phyloP scores from a whole-genome alignment of 2,888 invertebrate genomes.

The Chymomyza amoena region DNA sequence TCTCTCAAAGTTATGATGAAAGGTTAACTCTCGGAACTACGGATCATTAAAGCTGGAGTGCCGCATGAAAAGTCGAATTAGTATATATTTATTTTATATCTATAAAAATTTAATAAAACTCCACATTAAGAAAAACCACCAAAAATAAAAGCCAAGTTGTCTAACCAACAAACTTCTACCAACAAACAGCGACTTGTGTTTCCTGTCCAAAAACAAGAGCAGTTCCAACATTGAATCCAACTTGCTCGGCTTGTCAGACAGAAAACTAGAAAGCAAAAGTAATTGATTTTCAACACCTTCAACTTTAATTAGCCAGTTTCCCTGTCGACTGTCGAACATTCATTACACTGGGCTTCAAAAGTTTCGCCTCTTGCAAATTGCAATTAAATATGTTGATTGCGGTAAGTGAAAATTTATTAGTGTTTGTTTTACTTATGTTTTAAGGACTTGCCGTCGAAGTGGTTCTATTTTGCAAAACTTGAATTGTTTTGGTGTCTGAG shows the following conservation, averaged over 20 bases:
- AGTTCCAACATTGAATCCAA: not conserved
- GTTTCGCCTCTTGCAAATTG: constrained; percentile 23
- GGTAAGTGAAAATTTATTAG: constrained; percentile 56
- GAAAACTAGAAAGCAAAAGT: constrained; percentile 1
- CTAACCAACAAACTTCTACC: not conserved
- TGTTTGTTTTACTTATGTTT: constrained; percentile 32
- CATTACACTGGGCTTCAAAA: constrained; percentile 5
- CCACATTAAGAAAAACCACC: too few relatives aligned
- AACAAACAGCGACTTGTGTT: not conserved
- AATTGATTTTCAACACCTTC: constrained; percentile 45
- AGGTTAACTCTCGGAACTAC: too few relatives aligned
- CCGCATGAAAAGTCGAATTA: too few relatives aligned
- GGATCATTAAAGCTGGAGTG: too few relatives aligned
- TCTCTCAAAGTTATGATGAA: too few relatives aligned
- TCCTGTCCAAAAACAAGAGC: not conserved
- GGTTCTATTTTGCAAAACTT: too few relatives aligned
- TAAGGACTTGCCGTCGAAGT: not conserved
- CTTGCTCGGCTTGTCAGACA: not conserved
- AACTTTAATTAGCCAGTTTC: constrained; percentile 33
- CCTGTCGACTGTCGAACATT: constrained; percentile 23
- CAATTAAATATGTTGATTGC: constrained; percentile 50
- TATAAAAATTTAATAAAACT: too few relatives aligned
- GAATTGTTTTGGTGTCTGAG: not conserved
- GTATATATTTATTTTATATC: too few relatives aligned
- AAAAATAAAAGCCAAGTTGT: too few relatives aligned